Base-by-base conservation (phyloP, 2,113 vertebrate genomes). In the Epinephelus cyanopodus region DNA sequence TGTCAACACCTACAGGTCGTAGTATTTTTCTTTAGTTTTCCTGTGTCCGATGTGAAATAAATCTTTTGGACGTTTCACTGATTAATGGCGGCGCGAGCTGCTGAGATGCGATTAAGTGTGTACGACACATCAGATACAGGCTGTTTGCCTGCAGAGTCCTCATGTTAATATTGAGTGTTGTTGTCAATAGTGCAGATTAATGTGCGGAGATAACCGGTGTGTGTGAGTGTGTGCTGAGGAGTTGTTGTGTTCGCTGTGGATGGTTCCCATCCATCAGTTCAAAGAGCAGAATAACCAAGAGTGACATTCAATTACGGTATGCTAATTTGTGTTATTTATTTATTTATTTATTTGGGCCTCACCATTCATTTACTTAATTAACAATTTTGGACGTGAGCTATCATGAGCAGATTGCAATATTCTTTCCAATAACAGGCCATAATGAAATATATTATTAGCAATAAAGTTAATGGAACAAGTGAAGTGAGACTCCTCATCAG, bases 271-370 rank as follows among this genome's bases (percentile, higher is more conserved):
- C 87, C 91, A 89, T 92, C 91, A 89, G 72, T 90, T 89, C 83
- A 92, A 92, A 89, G 85, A 93, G 89, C 83, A 89, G 80, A 93
- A 91, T 85, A 91, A 93, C 88, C 82, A 88, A 90, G 90, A 92
- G 92, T 95, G 92, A 91, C 94, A 94, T 95, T 94, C 89, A 92
- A 95, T 93, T 95, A 94, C 63, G 58, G 19, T 93, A 94, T 94
- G 94, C 87, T 93, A 94, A 94, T 95, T 85, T 89, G 72, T 80
- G 72, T 87, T 83, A 52, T 90, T 90, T 90, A 88, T 91, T 92
- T 91, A 88, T 93, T 90, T 92, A 94, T 93, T 90, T 92, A 94
- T 93, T 89, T 89, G 74, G 75, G 89, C 85, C 74, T 76, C 68
- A 67, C 78, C 82, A 91, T 92, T 93, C 81, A 93, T 94, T 93